Conservation (phyloP, 2,888 invertebrate species). For the Tenthredo amoena region DNA sequence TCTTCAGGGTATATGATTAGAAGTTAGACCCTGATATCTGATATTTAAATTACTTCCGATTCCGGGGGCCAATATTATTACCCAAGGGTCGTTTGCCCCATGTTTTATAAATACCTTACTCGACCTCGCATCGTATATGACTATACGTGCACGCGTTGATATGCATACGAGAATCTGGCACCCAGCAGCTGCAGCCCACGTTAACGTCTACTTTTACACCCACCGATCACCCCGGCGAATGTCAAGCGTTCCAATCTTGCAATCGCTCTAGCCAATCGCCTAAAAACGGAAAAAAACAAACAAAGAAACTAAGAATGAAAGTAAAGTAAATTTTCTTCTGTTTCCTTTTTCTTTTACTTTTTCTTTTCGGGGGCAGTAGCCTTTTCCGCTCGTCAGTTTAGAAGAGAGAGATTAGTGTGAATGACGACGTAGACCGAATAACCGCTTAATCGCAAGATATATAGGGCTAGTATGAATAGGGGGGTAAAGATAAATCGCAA, state of each 20-base stretch:
- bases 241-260: slow-evolving; percentile 3
- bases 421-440: background rate
- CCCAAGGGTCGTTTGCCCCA: background rate
- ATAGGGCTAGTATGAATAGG: background rate
- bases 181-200: background rate
- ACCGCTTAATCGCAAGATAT: background rate
- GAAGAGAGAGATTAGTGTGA: background rate
- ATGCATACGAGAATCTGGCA: background rate
- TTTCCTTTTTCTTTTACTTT: background rate
- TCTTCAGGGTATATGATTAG: too few species aligned
- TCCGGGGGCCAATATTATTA: background rate
- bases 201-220: background rate
- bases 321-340: background rate
- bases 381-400: background rate
- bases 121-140: background rate
- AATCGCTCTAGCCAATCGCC: background rate
- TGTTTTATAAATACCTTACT: background rate
- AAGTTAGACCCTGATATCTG: background rate
- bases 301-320: too few species aligned
- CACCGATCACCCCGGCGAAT: background rate
- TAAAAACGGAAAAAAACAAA: background rate
- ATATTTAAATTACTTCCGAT: background rate
- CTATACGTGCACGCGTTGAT: background rate
- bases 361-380: background rate
- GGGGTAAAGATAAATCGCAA: background rate